Base-by-base conservation (phyloP, 2,113 vertebrate genomes). In the Hydropotes inermis region DNA sequence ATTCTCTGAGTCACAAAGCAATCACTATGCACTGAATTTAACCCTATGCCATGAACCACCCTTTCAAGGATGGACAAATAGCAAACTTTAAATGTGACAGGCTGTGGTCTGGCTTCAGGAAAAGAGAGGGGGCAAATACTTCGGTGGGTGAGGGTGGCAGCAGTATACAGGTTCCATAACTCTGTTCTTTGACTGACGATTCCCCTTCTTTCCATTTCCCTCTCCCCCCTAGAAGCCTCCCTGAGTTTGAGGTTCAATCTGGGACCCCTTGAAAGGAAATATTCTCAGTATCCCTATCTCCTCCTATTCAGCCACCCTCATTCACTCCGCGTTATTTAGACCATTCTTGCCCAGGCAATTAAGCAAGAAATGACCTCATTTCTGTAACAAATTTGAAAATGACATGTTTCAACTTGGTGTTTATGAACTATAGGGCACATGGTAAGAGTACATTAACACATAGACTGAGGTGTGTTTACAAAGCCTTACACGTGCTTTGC, bases 1-100 rank as follows among this genome's bases (percentile, higher is more conserved):
- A 54, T 97, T 97, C 95, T 98, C 97, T 97, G 94, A 97, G 96
- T 85, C 7, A 94, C 97, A 97, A 97, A 98, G 89, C 91, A 95
- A 93, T 17, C 79, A 92, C 86, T 43, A 33, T 23, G 92, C 60
- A 5, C 78, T 96, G 86, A 91, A 76, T 79, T 93, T 3, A 30
- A 94, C 0, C 67, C 97, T 98, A 90, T 97, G 88, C 95, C 87
- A 67, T 28, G 21, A 30, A 23, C 33, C 28, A 47, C 27, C 39
- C 21, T 78, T 85, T 86, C 36, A 58, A 96, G 36, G 61, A 74
- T 30, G n/a, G 33, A 81, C 60, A 93, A 87, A 54, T 7, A 64
- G 39, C 16, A 76, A 61, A 28, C 16, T 36, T 88, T 89, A 89
- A 91, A 58, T 60, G 70, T 57, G 57, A 87, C 25, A 45, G 52